Evolutionary conservation across 2,888 invertebrate genomes (phyloP), one percentile per base, ranked within the genome.

Genomic region (Brenthis hecate): DNA sequence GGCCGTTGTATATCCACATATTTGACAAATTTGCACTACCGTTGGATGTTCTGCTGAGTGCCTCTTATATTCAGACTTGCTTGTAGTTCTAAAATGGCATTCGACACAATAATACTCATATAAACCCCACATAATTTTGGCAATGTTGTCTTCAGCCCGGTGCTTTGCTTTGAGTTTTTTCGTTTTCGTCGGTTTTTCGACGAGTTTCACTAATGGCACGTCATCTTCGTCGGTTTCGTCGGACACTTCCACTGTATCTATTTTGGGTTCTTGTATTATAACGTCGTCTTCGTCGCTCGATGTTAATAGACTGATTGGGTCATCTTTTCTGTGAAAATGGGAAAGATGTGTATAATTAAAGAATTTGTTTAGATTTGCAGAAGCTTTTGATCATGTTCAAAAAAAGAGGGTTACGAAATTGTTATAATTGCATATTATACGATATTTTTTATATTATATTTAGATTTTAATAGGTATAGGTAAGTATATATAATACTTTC

Each of bases 221-320:
- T 92, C 90, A 65, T 92, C 92, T 3, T 91, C 91, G 75, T 90
- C 89, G 0, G 88, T 88, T 2, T 85, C 91, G 72, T 88, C 88
- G 0, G 91, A 86, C 0, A 92, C 89, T 6, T 87, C 89, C 0
- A 92, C 86, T 0, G 85, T 85, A 74, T 92, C 92, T 2, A 91
- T 88, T 65, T 88, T 77, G 0, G 91, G 92, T 2, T 92, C 92
- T 13, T 91, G 77, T 0, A 92, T 68, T 0, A 92, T 90, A 0
- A 91, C 91, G 65, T 92, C 92, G 47, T 88, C 88, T 3, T 91
- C 91, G 60, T 92, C 92, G 72, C 88, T 88, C 0, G 92, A 92
- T 0, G 92, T 91, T 1, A 92, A 73, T 0, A 92, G 77, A 53
- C 89, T 89, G 16, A 92, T 89, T 0, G 91, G 85, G 14, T 86